Base-by-base conservation (phyloP, 2,797 vertebrate genomes). In the Spheniscus humboldti region DNA sequence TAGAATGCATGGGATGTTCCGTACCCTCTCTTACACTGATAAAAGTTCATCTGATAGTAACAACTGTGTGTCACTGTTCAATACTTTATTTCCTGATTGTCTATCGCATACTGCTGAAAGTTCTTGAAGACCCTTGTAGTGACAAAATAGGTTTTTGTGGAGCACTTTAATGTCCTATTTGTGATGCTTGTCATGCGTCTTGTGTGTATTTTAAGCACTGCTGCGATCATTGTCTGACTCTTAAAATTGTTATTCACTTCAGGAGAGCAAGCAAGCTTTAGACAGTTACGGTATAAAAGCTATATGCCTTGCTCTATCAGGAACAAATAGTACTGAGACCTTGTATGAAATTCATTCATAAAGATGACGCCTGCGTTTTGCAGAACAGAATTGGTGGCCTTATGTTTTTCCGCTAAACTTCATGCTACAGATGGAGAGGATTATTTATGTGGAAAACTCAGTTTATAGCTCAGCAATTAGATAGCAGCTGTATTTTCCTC, bases 391-490 rank as follows among this genome's bases (percentile, higher is more conserved):
- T 41, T 86, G 62, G 85, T 81, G 66, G 57, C 83, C 79, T 76
- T 86, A 52, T 82, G 63, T 43, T 90, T 90, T 73, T 45, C 67
- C 67, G 57, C 73, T 86, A 37, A 69, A 73, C 67, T 86, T 88
- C 28, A 28, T 73, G 22, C 63, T 94, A 52, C 86, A 95, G 91
- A 92, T 95, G 94, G 88, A 86, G 86, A 60, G 62, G 68, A 73
- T 97, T 92, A 94, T 95, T 95, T 94, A 79, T 88, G 73, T 90
- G 90, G 85, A 94, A 94, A 91, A 59, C 82, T 82, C 59, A 33
- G 53, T 94, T 95, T 90, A 90, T 88, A 76, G 90, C 79, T 93
- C 28, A 69, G 86, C 83, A 94, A 13, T 92, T 74, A 67, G 75
- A 86, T 5, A 88, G 57, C 96, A 95, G 90, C 91, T 95, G 86